Evolutionary conservation across 2,113 vertebrate species (phyloP), one percentile per base, ranked within the genome.

Genomic region (Zapus hudsonius): DNA sequence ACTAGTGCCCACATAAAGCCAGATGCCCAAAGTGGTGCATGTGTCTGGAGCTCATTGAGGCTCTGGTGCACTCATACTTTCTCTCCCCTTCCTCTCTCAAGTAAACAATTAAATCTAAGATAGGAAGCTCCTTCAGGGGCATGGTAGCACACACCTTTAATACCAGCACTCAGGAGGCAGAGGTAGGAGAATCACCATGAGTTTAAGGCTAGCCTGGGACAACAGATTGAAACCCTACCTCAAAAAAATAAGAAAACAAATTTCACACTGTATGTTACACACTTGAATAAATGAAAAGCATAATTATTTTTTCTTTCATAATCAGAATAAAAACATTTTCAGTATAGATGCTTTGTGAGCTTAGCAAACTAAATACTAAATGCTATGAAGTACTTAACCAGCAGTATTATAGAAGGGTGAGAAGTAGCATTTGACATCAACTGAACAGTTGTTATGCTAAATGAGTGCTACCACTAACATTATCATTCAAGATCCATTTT

Each of bases 331-430:
- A 80, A 80, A 63, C 47, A 78, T 83, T 90, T 94, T 63, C 83
- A 92, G 85, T 36, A 86, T 36, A 87, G 78, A 87, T 8, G 19
- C n/a, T 92, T 91, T 85, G 61, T 64, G n/a, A 86, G 87, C 4
- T 75, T 61, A 42, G 72, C 23, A 82, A 94, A 87, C 87, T 80
- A 93, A 95, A 44, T 80, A 42, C 29, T 88, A 84, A 79, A 83
- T 38, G 52, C 17, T 42, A 67, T 33, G 22, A 73, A 93, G 59
- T 59, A 78, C 23, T 38, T 55, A 40, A 12, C 25, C 23, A 91
- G 27, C 73, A 76, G 20, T 55, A 40, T 47, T 2, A 81, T 15
- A 33, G 47, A 91, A 88, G 47, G 27, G 0, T 79, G 27, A 67
- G 12, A 20, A 75, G 19, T 25, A 7, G 86, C 76, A 89, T 55